Percentiles rank a stretch among this genome's conserved stretches.
Evolutionary conservation across 2,797 vertebrate genomes (phyloP).

Genomic region (Botia almorhae): DNA sequence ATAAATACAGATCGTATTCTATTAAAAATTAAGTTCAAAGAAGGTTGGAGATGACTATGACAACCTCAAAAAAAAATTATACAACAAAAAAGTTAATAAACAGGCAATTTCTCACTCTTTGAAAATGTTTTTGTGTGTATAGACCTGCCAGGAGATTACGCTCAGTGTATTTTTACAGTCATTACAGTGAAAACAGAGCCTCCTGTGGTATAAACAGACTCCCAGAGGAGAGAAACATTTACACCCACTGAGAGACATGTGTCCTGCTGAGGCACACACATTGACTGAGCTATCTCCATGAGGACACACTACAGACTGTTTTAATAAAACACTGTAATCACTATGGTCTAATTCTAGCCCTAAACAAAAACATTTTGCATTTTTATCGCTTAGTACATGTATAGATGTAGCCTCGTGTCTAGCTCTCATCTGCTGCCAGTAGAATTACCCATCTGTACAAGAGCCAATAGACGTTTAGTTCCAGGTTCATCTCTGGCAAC

Average conservation of each 20-base stretch:
- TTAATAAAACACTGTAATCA: not conserved
- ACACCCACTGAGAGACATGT: constrained; percentile 27
- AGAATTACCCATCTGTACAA: too few species aligned
- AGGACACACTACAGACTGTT: constrained; percentile 2
- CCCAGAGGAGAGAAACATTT: constrained; percentile 50
- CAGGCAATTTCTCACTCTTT: not conserved
- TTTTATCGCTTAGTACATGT: not conserved
- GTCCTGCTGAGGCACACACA: constrained; percentile 14
- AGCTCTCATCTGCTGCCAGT: too few species aligned
- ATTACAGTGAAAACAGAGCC: constrained; percentile 42
- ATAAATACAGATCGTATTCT: not conserved
- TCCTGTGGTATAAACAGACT: constrained; percentile 49
- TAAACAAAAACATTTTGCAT: not conserved
- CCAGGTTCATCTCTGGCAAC: too few species aligned
- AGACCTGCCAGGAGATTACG: constrained; percentile 29
- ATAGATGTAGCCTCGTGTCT: too few species aligned
- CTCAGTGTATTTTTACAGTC: constrained; percentile 41
- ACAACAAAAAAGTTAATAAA: constrained; percentile 11
- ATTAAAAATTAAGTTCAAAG: not conserved
- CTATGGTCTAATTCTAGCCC: not conserved
- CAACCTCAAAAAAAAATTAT: not conserved
- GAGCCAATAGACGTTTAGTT: too few species aligned
- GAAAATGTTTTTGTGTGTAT: constrained; percentile 24
- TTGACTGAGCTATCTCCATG: constrained; percentile 4
- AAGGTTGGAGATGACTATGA: not conserved